Conservation (phyloP, 2,797 vertebrate species). For the Tangara arthus region DNA sequence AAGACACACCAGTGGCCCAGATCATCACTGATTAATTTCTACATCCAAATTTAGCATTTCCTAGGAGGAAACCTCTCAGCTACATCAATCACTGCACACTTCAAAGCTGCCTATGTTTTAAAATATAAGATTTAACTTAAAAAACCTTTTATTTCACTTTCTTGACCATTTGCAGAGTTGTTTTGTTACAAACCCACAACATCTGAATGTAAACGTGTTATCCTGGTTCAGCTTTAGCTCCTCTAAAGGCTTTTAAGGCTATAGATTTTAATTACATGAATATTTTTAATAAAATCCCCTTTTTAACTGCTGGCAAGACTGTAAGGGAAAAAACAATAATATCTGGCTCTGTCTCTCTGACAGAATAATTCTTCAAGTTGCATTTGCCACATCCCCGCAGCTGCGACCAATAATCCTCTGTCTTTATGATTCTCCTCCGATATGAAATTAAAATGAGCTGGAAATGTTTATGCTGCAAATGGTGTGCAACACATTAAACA, state of each 20-base stretch:
- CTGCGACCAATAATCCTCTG: constrained; percentile 65
- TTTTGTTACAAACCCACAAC: not conserved
- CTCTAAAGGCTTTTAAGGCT: not conserved
- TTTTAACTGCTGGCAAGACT: constrained; percentile 46
- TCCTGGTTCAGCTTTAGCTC: not conserved
- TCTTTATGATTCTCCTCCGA: constrained; percentile 59
- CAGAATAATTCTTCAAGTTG: constrained; percentile 60
- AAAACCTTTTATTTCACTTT: not conserved
- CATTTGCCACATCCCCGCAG: constrained; percentile 56
- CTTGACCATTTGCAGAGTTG: not conserved
- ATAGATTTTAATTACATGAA: constrained; percentile 46
- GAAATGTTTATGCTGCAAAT: constrained; percentile 67
- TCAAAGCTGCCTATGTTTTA: not conserved
- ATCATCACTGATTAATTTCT: not conserved
- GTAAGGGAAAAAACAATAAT: constrained; percentile 47
- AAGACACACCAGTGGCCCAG: not conserved
- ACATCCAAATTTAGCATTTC: not conserved
- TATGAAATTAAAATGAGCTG: constrained; percentile 70
- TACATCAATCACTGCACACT: rapidly evolving
- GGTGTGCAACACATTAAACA: constrained; percentile 46
- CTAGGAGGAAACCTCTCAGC: not conserved
- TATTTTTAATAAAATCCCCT: constrained; percentile 58
- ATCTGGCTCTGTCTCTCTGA: constrained; percentile 44
- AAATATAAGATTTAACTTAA: not conserved
- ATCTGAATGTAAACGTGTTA: not conserved